Percentiles rank a stretch among this genome's conserved stretches.
phyloP scores from a whole-genome alignment of 2,888 invertebrate genomes.

The Drosophila neotestacea region DNA sequence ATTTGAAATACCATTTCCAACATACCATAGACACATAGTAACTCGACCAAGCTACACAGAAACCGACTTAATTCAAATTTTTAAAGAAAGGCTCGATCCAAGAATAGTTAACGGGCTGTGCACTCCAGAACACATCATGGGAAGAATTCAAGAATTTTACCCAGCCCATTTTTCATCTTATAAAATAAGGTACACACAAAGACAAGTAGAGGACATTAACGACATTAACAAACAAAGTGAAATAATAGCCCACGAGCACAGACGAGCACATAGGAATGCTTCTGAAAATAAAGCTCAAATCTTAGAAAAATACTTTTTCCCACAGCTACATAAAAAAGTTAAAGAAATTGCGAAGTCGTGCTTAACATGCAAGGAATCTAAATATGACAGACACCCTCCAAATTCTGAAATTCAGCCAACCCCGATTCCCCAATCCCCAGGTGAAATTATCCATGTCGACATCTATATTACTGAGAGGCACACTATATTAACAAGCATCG shows the following conservation, averaged over 20 bases:
- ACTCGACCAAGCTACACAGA: slow-evolving; percentile 6
- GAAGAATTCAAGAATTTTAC: slow-evolving; percentile 4
- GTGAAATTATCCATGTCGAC: neutral
- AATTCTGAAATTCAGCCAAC: neutral
- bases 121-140: neutral
- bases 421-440: neutral
- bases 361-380: neutral
- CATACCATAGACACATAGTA: slow-evolving; percentile 38
- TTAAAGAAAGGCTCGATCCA: neutral
- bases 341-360: neutral
- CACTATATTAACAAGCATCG: neutral
- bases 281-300: neutral
- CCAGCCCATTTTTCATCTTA: neutral
- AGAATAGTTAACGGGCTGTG: neutral
- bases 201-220: neutral
- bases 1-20: slow-evolving; percentile 22
- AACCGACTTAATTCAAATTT: neutral
- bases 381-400: slow-evolving; percentile 1
- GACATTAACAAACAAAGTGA: neutral
- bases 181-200: neutral
- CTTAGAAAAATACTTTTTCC: slow-evolving; percentile 1
- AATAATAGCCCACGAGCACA: neutral
- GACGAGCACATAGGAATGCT: neutral
- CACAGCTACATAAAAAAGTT: neutral
- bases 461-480: neutral